Evolutionary conservation across 2,888 invertebrate species (phyloP).

Genomic region (Zygogramma bicolorata): DNA sequence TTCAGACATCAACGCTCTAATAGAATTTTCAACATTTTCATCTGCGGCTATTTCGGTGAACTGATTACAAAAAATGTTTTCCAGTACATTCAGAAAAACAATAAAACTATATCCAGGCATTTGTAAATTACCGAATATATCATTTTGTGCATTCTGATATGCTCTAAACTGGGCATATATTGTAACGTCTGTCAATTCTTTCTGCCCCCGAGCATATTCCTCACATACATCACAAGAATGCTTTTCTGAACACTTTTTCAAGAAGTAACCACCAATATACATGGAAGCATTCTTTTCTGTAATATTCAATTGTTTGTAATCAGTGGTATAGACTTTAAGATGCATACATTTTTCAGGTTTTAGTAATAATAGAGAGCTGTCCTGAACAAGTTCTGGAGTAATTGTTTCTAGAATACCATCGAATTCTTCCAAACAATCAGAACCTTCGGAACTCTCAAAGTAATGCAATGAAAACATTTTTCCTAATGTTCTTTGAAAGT

Average conservation of each 20-base stretch:
- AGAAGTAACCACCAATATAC: conserved; percentile 6
- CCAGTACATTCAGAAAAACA: neutral
- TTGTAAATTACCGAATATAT: conserved; percentile 11
- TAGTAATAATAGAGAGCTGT: neutral
- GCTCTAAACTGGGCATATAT: conserved; percentile 6
- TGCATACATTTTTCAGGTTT: neutral
- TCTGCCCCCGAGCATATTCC: conserved; percentile 5
- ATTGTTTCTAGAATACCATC: no score
- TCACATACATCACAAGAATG: conserved; percentile 5
- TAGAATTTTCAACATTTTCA: conserved; percentile 8
- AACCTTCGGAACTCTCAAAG: no score
- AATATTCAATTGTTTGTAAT: conserved; percentile 6
- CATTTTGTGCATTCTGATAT: conserved; percentile 5
- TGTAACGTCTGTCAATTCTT: neutral
- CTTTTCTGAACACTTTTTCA: conserved; percentile 1
- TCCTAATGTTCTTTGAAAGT: no score
- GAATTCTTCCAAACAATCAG: no score
- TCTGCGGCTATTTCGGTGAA: neutral
- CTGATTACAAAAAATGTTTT: conserved; percentile 12
- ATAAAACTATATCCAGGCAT: conserved; percentile 5
- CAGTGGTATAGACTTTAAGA: conserved; percentile 7
- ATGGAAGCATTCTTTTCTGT: conserved; percentile 4
- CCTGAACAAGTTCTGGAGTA: no score
- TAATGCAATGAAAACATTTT: conserved; percentile 8
- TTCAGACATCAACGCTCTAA: neutral